Percentiles rank a stretch among this genome's conserved stretches.
These are phyloP conservation scores for Lophochroa leadbeateri DNA, from an alignment of 2,113 vertebrate genomes.

Conservation along the genomic window DNA sequence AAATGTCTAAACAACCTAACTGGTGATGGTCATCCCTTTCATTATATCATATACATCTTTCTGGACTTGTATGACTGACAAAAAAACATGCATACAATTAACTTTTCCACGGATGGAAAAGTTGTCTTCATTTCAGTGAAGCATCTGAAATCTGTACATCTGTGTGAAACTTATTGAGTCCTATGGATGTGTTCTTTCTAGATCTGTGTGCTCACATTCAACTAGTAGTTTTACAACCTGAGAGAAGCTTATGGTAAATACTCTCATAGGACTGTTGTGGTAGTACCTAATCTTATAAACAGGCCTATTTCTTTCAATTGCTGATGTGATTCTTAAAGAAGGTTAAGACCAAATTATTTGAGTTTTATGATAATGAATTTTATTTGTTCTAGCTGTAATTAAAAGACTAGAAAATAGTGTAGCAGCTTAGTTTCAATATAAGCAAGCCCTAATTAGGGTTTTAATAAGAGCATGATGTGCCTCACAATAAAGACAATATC, in stretches of 20 bases:
- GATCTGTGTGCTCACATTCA: background rate
- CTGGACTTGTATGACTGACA: background rate
- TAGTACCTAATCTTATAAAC: background rate
- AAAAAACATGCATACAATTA: accelerated
- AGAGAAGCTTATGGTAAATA: background rate
- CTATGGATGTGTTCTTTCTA: background rate
- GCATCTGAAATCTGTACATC: background rate
- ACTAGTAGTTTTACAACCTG: background rate
- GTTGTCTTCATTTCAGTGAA: background rate
- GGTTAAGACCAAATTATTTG: background rate
- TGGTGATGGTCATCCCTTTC: background rate
- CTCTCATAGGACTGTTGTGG: background rate
- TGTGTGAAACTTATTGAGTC: background rate
- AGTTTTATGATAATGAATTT: background rate
- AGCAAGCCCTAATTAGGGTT: background rate
- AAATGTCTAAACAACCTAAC: background rate
- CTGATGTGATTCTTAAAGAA: background rate
- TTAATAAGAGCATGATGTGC: background rate
- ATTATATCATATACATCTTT: background rate
- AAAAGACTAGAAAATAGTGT: background rate
- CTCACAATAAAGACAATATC: background rate
- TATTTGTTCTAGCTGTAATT: background rate
- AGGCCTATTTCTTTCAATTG: background rate
- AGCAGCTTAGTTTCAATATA: background rate
- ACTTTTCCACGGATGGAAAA: background rate